These are phyloP conservation scores for Diglossa cyanea DNA, from an alignment of 2,797 vertebrate genomes.

Conservation along the genomic window DNA sequence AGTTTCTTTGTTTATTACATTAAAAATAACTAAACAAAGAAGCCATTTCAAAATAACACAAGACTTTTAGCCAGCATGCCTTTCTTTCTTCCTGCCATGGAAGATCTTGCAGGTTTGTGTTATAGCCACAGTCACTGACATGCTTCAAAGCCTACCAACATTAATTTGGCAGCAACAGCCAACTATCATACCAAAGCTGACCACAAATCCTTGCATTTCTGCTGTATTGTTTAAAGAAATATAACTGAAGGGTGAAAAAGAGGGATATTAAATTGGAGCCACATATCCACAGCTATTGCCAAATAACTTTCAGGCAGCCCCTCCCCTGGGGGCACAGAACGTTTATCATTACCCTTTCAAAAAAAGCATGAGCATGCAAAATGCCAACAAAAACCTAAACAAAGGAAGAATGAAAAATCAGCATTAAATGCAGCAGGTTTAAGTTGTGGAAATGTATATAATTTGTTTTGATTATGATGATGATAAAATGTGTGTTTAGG, in stretches of 20 bases:
- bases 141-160: not conserved
- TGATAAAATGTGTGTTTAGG: slow-evolving; percentile 4
- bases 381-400: not conserved
- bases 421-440: fast-evolving
- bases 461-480: not conserved
- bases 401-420: not conserved
- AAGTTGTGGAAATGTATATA: not conserved
- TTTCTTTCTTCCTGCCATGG: not conserved
- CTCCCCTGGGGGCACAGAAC: fast-evolving
- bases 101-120: not conserved
- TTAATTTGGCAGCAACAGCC: not conserved
- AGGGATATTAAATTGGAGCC: not conserved
- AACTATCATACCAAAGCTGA: not conserved
- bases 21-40: not conserved
- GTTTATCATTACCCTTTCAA: not conserved
- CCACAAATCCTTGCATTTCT: not conserved
- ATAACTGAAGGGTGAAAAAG: not conserved
- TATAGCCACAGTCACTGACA: fast-evolving
- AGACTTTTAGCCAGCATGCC: not conserved
- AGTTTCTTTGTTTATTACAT: not conserved
- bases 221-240: not conserved
- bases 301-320: not conserved
- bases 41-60: not conserved
- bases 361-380: not conserved
- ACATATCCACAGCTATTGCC: not conserved